Evolutionary conservation across 2,113 vertebrate species (phyloP).

Genomic region (Brachyhypopomus gauderio): DNA sequence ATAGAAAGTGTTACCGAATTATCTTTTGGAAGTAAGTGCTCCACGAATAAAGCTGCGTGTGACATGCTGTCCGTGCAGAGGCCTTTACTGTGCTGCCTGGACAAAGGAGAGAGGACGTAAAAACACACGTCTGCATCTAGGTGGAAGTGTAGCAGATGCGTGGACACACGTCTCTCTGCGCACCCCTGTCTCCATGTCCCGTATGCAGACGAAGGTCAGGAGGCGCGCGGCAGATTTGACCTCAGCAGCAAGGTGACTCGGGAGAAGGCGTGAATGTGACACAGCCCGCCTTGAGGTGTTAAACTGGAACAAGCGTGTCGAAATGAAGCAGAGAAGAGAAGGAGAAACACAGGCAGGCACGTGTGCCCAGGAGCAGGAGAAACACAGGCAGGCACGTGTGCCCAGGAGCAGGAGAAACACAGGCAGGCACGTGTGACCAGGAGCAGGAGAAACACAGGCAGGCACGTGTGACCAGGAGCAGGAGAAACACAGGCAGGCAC

Average conservation of each 20-base stretch:
- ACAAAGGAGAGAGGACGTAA: background rate
- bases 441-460: too few relatives aligned
- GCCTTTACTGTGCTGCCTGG: background rate
- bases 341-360: constrained; percentile 46
- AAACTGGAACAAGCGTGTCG: constrained; percentile 65
- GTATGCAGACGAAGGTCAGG: background rate
- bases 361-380: constrained; percentile 53
- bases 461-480: too few relatives aligned
- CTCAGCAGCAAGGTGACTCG: constrained; percentile 59
- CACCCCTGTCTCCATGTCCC: background rate
- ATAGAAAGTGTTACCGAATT: too few relatives aligned
- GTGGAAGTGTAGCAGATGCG: background rate
- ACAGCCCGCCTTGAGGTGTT: constrained; percentile 65
- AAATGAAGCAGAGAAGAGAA: constrained; percentile 47
- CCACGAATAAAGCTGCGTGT: too few relatives aligned
- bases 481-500: constrained; percentile 46
- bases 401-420: constrained; percentile 52
- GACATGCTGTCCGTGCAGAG: background rate
- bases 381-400: constrained; percentile 38
- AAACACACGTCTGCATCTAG: background rate
- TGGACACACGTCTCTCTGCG: background rate
- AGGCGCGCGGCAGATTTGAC: constrained; percentile 65
- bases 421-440: constrained; percentile 38
- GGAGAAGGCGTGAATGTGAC: constrained; percentile 62
- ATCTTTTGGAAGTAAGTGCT: too few relatives aligned